phyloP scores from a whole-genome alignment of 92 coral and sea anemone genomes.

The Diadumene lineata region DNA sequence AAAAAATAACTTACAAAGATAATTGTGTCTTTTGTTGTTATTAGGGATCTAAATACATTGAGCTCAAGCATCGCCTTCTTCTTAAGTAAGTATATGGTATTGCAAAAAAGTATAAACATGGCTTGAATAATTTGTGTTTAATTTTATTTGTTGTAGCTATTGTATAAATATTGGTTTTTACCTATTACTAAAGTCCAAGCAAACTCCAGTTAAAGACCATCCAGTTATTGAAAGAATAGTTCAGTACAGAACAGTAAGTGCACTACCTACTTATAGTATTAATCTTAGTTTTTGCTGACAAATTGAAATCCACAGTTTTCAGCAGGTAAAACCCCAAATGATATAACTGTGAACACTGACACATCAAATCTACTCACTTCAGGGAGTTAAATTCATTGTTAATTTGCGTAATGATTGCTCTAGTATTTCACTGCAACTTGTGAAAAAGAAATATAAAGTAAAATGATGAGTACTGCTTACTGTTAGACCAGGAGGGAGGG shows the following conservation, averaged over 20 bases:
- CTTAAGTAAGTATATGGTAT: conserved; percentile 75
- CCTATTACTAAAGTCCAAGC: conserved; percentile 81
- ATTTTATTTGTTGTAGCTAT: conserved; percentile 55
- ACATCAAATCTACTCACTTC: no score
- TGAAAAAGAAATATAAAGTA: no score
- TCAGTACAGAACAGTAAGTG: conserved; percentile 81
- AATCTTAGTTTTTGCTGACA: neutral
- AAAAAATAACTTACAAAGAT: neutral
- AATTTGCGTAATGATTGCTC: no score
- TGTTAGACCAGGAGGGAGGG: no score
- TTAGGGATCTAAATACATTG: conserved; percentile 86
- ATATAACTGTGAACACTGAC: no score
- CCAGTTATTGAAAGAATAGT: conserved; percentile 95
- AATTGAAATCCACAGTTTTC: neutral
- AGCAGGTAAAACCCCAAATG: no score
- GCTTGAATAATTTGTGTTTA: no score
- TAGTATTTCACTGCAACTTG: no score
- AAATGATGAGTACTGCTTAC: no score
- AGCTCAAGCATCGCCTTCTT: conserved; percentile 78
- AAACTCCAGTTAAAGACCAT: conserved; percentile 81
- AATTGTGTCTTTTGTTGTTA: neutral
- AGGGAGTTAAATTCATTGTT: no score
- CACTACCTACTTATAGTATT: no score
- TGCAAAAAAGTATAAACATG: neutral
- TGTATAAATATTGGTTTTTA: conserved; percentile 89